A percentile compares a stretch with the other conserved stretches of the same genome.
These are phyloP conservation scores for Sarcophaga bullata DNA, from an alignment of 1,140 invertebrate species.

Conservation along the genomic window DNA sequence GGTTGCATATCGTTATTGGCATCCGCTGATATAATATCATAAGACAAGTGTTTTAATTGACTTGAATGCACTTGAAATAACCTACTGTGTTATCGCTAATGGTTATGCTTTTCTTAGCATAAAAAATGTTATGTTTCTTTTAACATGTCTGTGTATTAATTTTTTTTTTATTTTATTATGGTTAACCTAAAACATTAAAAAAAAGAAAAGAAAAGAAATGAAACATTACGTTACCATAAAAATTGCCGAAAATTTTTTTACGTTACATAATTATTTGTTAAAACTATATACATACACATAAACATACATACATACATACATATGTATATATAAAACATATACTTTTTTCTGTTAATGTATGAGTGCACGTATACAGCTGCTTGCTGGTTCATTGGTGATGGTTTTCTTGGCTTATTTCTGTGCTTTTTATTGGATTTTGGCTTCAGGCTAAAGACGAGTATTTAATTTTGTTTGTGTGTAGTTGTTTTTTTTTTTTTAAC, in stretches of 20 bases:
- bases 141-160: neutral
- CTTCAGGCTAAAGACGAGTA: neutral
- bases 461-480: neutral
- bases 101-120: neutral
- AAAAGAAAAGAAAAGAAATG: too few relatives aligned
- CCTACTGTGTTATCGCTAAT: neutral
- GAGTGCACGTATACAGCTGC: neutral
- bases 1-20: too few relatives aligned
- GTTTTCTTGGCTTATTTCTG: neutral
- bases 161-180: slow-evolving; percentile 5
- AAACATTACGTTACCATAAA: slow-evolving; percentile 38
- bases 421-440: neutral
- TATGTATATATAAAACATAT: neutral
- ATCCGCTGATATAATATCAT: neutral
- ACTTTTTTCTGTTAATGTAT: neutral
- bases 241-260: slow-evolving; percentile 36
- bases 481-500: neutral
- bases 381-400: neutral
- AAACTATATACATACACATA: neutral
- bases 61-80: neutral
- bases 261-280: slow-evolving; percentile 38
- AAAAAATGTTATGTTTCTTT: neutral
- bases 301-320: too few relatives aligned
- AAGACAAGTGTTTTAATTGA: slow-evolving; percentile 34
- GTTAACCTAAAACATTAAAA: slow-evolving; percentile 9